Conservation (phyloP, 1,140 invertebrate genomes). For the Trissolcus basalis region DNA sequence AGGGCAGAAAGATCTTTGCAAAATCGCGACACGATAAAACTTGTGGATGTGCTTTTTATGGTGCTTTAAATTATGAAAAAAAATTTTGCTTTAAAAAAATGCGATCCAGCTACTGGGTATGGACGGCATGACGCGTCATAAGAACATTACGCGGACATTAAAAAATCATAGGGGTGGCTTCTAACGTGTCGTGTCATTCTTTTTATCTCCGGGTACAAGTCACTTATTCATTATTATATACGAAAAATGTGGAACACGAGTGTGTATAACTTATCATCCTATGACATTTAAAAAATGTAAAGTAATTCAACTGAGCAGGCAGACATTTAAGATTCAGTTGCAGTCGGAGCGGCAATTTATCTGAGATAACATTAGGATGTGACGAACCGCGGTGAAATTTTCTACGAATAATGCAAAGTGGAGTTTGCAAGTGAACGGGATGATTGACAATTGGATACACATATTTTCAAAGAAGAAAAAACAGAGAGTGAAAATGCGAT, state of each 20-base stretch:
- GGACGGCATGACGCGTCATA: constrained; percentile 56
- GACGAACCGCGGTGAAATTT: too few relatives aligned
- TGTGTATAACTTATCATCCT: too few relatives aligned
- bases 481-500: constrained; percentile 40
- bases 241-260: constrained; percentile 1
- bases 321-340: too few relatives aligned
- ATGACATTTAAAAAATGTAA: too few relatives aligned
- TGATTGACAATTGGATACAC: constrained; percentile 57
- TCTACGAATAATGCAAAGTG: constrained; percentile 20
- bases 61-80: constrained; percentile 65
- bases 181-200: constrained; percentile 24
- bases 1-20: constrained; percentile 22
- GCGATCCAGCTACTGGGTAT: constrained; percentile 47
- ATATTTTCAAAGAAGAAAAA: constrained; percentile 53
- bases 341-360: too few relatives aligned
- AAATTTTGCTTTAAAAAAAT: constrained; percentile 64
- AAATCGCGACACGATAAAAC: constrained; percentile 25
- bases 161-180: constrained; percentile 52
- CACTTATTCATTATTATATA: constrained; percentile 29
- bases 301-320: neutral
- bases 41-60: constrained; percentile 42
- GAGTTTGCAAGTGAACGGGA: constrained; percentile 29
- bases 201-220: constrained; percentile 26
- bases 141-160: constrained; percentile 59
- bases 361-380: too few relatives aligned